Percentiles rank a stretch among this genome's conserved stretches.
Evolutionary conservation across 2,797 vertebrate species (phyloP).

Genomic region (Australoheros facetus): DNA sequence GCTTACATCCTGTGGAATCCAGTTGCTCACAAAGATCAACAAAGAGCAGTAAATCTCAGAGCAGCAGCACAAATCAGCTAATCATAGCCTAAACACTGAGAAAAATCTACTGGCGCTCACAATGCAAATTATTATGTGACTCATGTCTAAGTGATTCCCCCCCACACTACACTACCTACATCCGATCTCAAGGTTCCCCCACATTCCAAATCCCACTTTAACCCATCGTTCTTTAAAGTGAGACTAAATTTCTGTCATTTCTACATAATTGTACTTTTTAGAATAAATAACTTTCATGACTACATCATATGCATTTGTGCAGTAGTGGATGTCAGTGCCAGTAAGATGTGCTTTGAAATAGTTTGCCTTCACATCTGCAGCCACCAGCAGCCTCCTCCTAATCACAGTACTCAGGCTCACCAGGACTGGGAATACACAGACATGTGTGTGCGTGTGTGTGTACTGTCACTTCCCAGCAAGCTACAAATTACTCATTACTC

Average conservation of each 20-base stretch:
- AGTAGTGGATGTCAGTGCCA: background rate
- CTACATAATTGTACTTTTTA: too few relatives aligned
- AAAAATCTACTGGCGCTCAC: background rate
- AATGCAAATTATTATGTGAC: background rate
- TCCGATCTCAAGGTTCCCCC: background rate
- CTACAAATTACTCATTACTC: constrained; percentile 31
- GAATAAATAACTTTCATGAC: background rate
- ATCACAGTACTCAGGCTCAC: background rate
- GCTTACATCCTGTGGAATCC: fast-evolving
- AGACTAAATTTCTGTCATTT: too few relatives aligned
- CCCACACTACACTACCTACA: too few relatives aligned
- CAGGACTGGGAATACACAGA: too few relatives aligned
- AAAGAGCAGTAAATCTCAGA: fast-evolving
- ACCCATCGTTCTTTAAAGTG: too few relatives aligned
- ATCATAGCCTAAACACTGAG: background rate
- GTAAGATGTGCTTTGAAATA: background rate
- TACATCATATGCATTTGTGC: background rate
- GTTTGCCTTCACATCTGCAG: background rate
- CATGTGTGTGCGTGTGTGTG: too few relatives aligned
- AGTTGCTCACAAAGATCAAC: background rate
- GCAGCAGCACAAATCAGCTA: fast-evolving
- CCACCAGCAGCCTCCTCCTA: background rate
- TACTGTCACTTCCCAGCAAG: background rate
- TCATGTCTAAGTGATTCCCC: too few relatives aligned
- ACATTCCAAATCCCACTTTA: too few relatives aligned